Evolutionary conservation across 2,888 invertebrate species (phyloP).

Genomic region (Boloria euphrosyne): DNA sequence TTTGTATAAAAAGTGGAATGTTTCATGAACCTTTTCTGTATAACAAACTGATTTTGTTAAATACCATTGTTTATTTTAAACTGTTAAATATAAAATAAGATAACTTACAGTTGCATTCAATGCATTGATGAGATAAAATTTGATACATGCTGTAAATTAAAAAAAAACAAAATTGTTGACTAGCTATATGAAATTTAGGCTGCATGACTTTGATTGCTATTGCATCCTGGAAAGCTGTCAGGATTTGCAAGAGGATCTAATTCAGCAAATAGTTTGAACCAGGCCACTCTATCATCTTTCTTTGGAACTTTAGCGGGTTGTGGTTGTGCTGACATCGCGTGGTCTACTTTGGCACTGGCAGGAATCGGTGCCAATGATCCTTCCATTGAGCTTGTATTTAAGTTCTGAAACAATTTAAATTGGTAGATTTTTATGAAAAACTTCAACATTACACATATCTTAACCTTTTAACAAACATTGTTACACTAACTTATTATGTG

Average conservation of each 20-base stretch:
- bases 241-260: conserved; percentile 95
- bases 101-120: conserved; percentile 4
- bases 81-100: not conserved
- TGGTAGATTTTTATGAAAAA: too few species aligned
- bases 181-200: conserved; percentile 55
- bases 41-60: too few species aligned
- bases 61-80: not conserved
- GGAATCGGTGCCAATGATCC: conserved; percentile 52
- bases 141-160: conserved; percentile 1
- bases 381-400: conserved; percentile 53
- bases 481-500: too few species aligned
- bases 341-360: conserved; percentile 42
- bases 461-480: too few species aligned
- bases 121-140: conserved; percentile 2
- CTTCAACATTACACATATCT: too few species aligned
- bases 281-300: conserved; percentile 83
- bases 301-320: conserved; percentile 56
- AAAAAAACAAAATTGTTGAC: not conserved
- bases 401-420: conserved; percentile 52
- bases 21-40: too few species aligned
- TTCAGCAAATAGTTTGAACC: conserved; percentile 96
- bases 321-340: conserved; percentile 16
- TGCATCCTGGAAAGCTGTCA: conserved; percentile 79
- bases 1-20: too few species aligned
- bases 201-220: conserved; percentile 76